A percentile compares a stretch with the other conserved stretches of the same genome.
phyloP scores from a whole-genome alignment of 2,113 vertebrate species.

The Chloropsis cyanopogon region DNA sequence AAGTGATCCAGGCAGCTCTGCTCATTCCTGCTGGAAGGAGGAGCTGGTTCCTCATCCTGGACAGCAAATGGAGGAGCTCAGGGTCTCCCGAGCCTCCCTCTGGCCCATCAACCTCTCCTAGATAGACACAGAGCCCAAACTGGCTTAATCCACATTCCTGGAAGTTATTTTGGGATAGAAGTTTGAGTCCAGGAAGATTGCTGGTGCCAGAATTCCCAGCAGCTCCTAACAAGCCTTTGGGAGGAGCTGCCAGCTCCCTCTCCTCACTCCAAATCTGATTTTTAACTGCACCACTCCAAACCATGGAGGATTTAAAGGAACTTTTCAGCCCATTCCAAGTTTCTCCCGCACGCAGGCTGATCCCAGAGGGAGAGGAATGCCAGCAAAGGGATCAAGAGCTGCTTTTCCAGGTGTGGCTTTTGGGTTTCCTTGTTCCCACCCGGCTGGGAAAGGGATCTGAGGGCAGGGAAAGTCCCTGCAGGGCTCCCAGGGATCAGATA shows the following conservation, averaged over 20 bases:
- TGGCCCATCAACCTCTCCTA: background rate
- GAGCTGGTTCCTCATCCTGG: background rate
- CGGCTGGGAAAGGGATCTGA: background rate
- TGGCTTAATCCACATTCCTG: background rate
- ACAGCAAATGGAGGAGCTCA: background rate
- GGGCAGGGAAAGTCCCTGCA: background rate
- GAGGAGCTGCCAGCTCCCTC: background rate
- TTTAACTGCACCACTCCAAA: background rate
- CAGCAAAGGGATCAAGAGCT: background rate
- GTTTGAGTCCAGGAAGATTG: background rate
- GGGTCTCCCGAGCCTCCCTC: background rate
- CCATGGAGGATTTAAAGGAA: fast-evolving
- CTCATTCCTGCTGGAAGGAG: background rate
- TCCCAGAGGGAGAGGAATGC: background rate
- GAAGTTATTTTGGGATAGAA: background rate
- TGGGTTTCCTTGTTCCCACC: background rate
- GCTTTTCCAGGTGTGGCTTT: background rate
- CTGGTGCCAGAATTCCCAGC: background rate
- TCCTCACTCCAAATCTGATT: background rate
- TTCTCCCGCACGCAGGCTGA: background rate
- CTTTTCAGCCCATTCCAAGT: background rate
- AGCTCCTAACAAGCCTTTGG: background rate
- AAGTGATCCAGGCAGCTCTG: background rate
- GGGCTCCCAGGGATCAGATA: background rate
- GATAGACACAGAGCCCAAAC: background rate